Conservation (phyloP, 2,888 invertebrate genomes). For the Liodrosophila aerea region DNA sequence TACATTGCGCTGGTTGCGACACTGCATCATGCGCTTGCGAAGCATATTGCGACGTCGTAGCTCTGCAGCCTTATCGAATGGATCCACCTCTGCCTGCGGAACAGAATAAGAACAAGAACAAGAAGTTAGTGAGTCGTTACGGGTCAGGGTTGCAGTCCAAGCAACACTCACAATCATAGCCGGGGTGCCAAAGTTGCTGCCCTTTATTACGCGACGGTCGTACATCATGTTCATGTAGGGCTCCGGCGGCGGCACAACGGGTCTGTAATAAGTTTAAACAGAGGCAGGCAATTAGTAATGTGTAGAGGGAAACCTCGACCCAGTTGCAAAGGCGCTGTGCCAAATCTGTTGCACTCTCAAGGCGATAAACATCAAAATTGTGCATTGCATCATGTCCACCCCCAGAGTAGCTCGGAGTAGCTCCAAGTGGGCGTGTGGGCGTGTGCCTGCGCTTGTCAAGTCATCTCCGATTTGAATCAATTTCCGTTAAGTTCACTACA, state of each 20-base stretch:
- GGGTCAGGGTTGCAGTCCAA: conserved; percentile 54
- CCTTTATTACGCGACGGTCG: conserved; percentile 92
- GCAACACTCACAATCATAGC: conserved; percentile 71
- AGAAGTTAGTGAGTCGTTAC: conserved; percentile 11
- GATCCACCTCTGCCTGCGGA: conserved; percentile 82
- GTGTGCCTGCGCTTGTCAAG: conserved; percentile 55
- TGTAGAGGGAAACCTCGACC: conserved; percentile 63
- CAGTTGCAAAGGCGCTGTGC: conserved; percentile 44
- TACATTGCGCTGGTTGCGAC: conserved; percentile 84
- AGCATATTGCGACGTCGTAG: conserved; percentile 88
- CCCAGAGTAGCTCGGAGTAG: neutral
- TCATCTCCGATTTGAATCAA: conserved; percentile 76
- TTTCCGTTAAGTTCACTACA: conserved; percentile 75
- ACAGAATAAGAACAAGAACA: neutral
- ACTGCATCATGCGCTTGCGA: conserved; percentile 85
- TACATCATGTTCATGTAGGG: conserved; percentile 93
- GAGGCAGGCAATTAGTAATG: conserved; percentile 58
- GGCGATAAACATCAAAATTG: conserved; percentile 69
- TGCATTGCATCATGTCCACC: conserved; percentile 34
- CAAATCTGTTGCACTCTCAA: conserved; percentile 69
- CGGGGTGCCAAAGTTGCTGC: conserved; percentile 87
- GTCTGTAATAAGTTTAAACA: conserved; percentile 65
- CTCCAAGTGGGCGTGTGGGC: too few relatives aligned
- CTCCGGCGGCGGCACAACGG: conserved; percentile 74
- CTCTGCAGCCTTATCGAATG: conserved; percentile 81